Base-by-base conservation (phyloP, 2,797 vertebrate genomes). In the Allobates femoralis region DNA sequence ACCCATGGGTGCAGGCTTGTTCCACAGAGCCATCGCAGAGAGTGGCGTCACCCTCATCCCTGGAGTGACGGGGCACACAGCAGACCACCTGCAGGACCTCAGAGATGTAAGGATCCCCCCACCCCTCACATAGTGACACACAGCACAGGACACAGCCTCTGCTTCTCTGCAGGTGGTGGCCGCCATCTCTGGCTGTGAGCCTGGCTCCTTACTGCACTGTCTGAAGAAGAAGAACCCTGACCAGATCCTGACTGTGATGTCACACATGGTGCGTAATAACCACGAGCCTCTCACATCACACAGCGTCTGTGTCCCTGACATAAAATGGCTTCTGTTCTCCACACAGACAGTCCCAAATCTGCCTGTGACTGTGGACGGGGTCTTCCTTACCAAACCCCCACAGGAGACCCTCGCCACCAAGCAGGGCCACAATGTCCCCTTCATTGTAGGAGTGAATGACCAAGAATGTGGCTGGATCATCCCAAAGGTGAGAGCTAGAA, bases 1-100 rank as follows among this genome's bases (percentile, higher is more conserved):
- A 3, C 92, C 91, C 16, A 69, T 92, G 28, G 89, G 90, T 67
- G 82, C 81, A 88, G 92, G 90, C 32, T 87, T 93, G 64, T 92
- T 94, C 83, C 91, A 93, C 0, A 19, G 87, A n/a, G 90, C 91
- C 51, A 92, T 93, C 46, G 89, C 90, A 58, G 55, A 93, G 84
- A 93, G 92, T 16, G 92, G 91, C 0, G 89, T 90, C 26, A 85
- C 64, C 16, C 0, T 81, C 2, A 0, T 91, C 0, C 79, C 89
- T 0, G 0, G 41, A 2, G 2, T 90, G 3, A 28, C 86, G 0
- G 1, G 46, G 73, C 15, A 23, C 19, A 21, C 87, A 3, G 19
- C 37, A 0, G 14, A 60, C 32, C 19, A 21, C 73, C 6, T 26
- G 51, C 1, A 28, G 0, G 0, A 23, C 62, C 51, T 83, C 0